Evolutionary conservation across 2,888 invertebrate genomes (phyloP).

Genomic region (Hirtodrosophila cameraria): DNA sequence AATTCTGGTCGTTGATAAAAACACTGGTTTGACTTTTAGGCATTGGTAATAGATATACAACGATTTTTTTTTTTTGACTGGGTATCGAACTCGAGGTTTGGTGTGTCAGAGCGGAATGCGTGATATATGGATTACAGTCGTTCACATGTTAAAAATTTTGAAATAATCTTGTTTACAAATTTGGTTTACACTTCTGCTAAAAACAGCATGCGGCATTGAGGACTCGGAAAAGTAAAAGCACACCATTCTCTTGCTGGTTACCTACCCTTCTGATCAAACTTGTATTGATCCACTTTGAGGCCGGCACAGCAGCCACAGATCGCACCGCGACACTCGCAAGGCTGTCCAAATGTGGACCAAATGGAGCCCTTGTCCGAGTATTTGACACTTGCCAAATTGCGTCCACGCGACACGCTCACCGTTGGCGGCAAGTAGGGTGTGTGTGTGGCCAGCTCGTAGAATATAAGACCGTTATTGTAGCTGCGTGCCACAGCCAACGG

Average conservation of each 20-base stretch:
- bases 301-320: conserved; percentile 90
- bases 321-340: conserved; percentile 86
- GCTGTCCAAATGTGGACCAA: conserved; percentile 82
- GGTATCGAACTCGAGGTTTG: too few species aligned
- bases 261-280: conserved; percentile 83
- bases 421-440: conserved; percentile 78
- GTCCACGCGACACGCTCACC: conserved; percentile 80
- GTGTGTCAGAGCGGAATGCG: too few species aligned
- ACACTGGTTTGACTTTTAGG: too few species aligned
- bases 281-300: conserved; percentile 88
- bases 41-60: too few species aligned
- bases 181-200: too few species aligned
- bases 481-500: conserved; percentile 61
- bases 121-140: too few species aligned
- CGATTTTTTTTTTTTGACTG: too few species aligned
- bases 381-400: conserved; percentile 69
- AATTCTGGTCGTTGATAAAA: too few species aligned
- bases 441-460: conserved; percentile 76
- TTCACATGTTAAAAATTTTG: too few species aligned
- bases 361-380: conserved; percentile 80
- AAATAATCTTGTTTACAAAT: too few species aligned
- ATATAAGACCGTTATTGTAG: conserved; percentile 81
- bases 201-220: too few species aligned
- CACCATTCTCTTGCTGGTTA: not conserved
- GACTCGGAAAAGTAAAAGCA: too few species aligned